Evolutionary conservation across 2,113 vertebrate genomes (phyloP), one percentile per base, ranked within the genome.

Genomic region (Leptobrachium ailaonicum): DNA sequence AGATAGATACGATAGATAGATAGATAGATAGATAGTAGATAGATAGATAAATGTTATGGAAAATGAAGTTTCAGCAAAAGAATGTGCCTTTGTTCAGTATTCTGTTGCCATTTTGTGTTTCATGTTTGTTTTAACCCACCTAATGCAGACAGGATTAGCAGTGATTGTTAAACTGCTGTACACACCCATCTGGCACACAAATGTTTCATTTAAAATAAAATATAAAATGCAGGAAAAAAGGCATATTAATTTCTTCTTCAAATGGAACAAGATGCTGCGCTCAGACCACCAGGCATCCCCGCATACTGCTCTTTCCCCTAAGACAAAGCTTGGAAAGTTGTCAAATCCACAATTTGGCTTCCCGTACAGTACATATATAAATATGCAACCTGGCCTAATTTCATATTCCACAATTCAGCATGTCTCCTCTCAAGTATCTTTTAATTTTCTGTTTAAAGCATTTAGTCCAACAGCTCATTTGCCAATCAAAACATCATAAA

Each of bases 381-480:
- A 81, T 75, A 75, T 69, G 79, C 54, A 75, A 69, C 66, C 79
- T 81, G 79, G 79, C 79, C 66, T 62, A 68, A 81, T 81, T 58
- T 81, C 79, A 74, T 75, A 67, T 40, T 71, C 79, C 79, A 75
- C 72, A 75, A 81, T 75, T 47, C 71, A 81, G 72, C 72, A 81
- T 75, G 79, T 81, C 79, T 81, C 64, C 79, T 69, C 67, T 81
- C 64, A 81, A 81, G 72, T 81, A 73, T 69, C 72, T 81, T 81
- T 81, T 81, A 81, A 81, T 81, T 81, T 81, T 81, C 71, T 81
- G 63, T 81, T 74, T 75, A 81, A 81, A 81, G 75, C 64, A 81
- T 81, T 81, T 75, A 81, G 79, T 75, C 79, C 72, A 81, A 74
- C 79, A 75, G 66, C 79, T 75, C 32, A 40, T 50, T 73, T 81